Percentiles rank a stretch among this genome's conserved stretches.
These are phyloP conservation scores for Alcedo atthis DNA, from an alignment of 2,797 vertebrate genomes.

Conservation along the genomic window DNA sequence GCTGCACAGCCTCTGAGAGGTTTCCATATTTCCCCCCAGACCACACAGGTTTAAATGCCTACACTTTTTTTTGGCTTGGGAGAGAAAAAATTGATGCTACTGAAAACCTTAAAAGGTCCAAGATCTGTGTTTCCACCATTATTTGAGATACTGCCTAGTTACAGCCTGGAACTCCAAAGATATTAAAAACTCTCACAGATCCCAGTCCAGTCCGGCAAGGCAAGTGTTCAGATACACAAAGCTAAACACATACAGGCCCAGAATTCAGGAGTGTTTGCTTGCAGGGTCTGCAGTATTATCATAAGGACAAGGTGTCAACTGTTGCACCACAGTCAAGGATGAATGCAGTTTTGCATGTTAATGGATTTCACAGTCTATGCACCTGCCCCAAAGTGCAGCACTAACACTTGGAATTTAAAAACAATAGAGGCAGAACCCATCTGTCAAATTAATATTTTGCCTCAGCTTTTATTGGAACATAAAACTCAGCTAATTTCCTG, in stretches of 20 bases:
- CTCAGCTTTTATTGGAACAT: not conserved
- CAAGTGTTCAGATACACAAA: not conserved
- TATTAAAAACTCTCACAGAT: not conserved
- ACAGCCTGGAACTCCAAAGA: not conserved
- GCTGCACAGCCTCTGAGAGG: not conserved
- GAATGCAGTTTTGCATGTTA: not conserved
- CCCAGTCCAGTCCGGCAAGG: not conserved
- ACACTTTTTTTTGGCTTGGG: not conserved
- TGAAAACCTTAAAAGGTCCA: not conserved
- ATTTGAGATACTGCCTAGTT: not conserved
- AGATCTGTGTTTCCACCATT: not conserved
- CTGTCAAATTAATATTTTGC: constrained; percentile 6
- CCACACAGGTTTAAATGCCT: not conserved
- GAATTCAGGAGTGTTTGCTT: not conserved
- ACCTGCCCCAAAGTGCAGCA: not conserved
- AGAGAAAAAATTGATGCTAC: not conserved
- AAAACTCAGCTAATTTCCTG: not conserved
- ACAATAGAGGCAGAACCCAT: not conserved
- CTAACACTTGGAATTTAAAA: not conserved
- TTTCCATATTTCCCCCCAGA: not conserved
- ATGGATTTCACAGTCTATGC: not conserved
- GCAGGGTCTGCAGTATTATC: not conserved
- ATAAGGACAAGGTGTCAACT: not conserved
- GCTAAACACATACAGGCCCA: not conserved
- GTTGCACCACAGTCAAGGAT: not conserved